Evolutionary conservation across 1,140 invertebrate species (phyloP).

Genomic region (Drosophila pseudoananassae): DNA sequence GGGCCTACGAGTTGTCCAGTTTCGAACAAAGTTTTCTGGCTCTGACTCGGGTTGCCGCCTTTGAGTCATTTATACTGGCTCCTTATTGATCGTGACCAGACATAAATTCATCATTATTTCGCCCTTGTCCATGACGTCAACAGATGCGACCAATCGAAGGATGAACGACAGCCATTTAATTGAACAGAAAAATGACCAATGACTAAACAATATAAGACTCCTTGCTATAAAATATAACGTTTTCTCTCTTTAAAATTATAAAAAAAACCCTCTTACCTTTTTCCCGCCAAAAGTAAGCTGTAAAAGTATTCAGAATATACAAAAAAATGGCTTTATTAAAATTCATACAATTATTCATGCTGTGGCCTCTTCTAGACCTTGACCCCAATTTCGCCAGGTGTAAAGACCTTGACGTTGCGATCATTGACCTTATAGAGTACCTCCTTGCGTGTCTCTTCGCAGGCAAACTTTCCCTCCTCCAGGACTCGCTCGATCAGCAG

Average conservation of each 20-base stretch:
- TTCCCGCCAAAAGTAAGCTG: neutral
- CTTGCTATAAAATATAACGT: neutral
- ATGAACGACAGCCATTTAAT: constrained; percentile 41
- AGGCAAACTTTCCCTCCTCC: constrained; percentile 78
- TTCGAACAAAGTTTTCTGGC: constrained; percentile 35
- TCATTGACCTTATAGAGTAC: constrained; percentile 89
- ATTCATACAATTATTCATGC: constrained; percentile 44
- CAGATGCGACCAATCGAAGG: constrained; percentile 45
- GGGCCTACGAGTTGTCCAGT: constrained; percentile 18
- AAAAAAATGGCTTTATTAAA: constrained; percentile 77
- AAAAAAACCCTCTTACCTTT: too few species aligned
- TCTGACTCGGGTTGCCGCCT: constrained; percentile 38
- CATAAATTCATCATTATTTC: constrained; percentile 73
- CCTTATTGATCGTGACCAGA: constrained; percentile 71
- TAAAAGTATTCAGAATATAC: constrained; percentile 38
- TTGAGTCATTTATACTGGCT: constrained; percentile 46
- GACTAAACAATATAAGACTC: neutral
- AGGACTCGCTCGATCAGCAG: constrained; percentile 85
- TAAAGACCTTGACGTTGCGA: constrained; percentile 88
- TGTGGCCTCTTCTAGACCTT: constrained; percentile 42
- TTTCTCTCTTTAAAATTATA: too few species aligned
- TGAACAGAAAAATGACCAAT: constrained; percentile 20
- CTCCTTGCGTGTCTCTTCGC: constrained; percentile 78
- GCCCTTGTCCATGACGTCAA: constrained; percentile 55
- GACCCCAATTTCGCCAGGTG: constrained; percentile 86